A percentile compares a stretch with the other conserved stretches of the same genome.
Evolutionary conservation across 2,888 invertebrate genomes (phyloP).

Genomic region (Ganaspis brasiliensis): DNA sequence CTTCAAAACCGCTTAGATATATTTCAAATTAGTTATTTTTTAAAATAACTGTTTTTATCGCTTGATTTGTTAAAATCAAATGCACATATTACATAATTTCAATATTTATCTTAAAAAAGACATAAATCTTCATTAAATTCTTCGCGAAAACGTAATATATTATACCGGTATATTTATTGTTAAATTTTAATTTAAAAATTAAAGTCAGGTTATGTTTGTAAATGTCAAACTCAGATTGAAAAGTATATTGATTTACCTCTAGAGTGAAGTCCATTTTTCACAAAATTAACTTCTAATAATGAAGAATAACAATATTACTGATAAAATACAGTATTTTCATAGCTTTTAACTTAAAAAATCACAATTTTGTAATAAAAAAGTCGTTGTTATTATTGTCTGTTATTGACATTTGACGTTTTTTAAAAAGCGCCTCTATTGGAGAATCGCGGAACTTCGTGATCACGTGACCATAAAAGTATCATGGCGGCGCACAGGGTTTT

Average conservation of each 20-base stretch:
- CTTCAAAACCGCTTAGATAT: too few relatives aligned
- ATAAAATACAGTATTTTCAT: neutral
- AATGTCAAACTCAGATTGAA: neutral
- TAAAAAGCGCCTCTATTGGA: neutral
- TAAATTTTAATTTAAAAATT: too few relatives aligned
- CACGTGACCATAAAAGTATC: constrained; percentile 1
- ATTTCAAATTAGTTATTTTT: too few relatives aligned
- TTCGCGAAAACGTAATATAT: too few relatives aligned
- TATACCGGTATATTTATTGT: too few relatives aligned
- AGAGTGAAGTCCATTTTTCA: neutral
- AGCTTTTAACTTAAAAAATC: neutral
- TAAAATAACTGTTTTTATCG: too few relatives aligned
- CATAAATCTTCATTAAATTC: too few relatives aligned
- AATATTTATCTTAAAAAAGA: too few relatives aligned
- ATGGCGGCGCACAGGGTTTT: neutral
- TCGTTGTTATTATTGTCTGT: neutral
- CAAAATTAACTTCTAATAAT: neutral
- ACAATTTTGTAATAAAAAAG: neutral
- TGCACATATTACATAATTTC: too few relatives aligned
- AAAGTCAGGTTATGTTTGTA: neutral
- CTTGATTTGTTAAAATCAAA: too few relatives aligned
- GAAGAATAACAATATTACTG: neutral
- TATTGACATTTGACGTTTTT: neutral
- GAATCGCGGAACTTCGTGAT: neutral
- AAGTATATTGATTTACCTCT: neutral